phyloP scores from a whole-genome alignment of 2,888 invertebrate genomes.

The Aleiodes leptofemur region DNA sequence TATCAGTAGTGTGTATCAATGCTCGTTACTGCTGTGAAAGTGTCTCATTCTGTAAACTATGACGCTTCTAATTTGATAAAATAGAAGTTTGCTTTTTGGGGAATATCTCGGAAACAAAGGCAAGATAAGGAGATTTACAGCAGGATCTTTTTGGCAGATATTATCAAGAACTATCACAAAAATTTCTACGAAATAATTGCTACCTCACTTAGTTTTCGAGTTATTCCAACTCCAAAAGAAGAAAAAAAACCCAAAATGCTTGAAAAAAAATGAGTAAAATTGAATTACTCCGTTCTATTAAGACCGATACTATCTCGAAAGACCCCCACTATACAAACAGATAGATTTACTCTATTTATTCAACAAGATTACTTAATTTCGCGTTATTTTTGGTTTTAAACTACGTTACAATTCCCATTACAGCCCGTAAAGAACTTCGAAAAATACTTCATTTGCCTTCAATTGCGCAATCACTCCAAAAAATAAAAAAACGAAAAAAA shows the following conservation, averaged over 20 bases:
- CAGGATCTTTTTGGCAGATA: too few species aligned
- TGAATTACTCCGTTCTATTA: not conserved
- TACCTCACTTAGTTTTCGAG: too few species aligned
- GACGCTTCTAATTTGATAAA: too few species aligned
- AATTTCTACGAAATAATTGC: too few species aligned
- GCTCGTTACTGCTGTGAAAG: not conserved
- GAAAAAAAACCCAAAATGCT: not conserved
- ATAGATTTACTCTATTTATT: not conserved
- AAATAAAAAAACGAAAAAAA: not conserved
- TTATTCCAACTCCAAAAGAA: too few species aligned
- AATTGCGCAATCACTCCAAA: too few species aligned
- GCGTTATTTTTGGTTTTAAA: not conserved
- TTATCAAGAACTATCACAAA: too few species aligned
- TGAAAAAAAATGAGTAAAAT: not conserved
- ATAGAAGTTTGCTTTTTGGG: too few species aligned
- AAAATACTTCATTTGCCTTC: too few species aligned
- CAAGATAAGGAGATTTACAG: too few species aligned
- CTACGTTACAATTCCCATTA: not conserved
- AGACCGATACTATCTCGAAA: not conserved
- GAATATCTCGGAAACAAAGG: too few species aligned
- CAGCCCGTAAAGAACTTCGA: too few species aligned
- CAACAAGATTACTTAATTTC: not conserved
- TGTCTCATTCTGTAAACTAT: not conserved
- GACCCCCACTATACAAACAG: not conserved
- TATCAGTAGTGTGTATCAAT: constrained; percentile 16